Evolutionary conservation across 2,888 invertebrate genomes (phyloP), one percentile per base, ranked within the genome.

Genomic region (Trachelus tabidus): DNA sequence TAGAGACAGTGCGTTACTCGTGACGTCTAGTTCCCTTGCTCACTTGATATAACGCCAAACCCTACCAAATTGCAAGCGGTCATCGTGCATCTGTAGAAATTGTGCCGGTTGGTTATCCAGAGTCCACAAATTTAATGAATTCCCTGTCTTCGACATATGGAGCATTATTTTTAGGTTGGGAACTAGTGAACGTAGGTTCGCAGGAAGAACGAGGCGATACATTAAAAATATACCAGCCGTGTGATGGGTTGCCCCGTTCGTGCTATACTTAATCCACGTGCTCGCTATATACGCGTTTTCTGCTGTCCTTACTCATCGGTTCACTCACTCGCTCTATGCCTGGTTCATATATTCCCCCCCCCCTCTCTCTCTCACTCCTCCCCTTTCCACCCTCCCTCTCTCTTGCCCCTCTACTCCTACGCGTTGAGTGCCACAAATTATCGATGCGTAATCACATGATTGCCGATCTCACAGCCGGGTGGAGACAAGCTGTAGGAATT

Each of bases 201-300:
- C 11, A 31, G 31, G 71, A 71, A 71, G 71, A 71, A 11, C 34
- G 23, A 12, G 37, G 33, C 75, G 40, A 75, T 75, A 75, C 31
- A 68, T 75, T 75, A 68, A 75, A 75, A 75, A 75, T 75, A 75
- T 33, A 75, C 75, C 75, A 56, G 75, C 12, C 75, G 34, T 34
- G 35, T 4, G n/a, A 37, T 30, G 74, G 74, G 37, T 23, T 3
- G 34, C 74, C 74, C 11, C n/a, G 3, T 74, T 74, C 74, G n/a
- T 37, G 23, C 34, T 37, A 30, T 34, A 34, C 34, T 34, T 74
- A 37, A 30, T 31, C 74, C 34, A 74, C 34, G 33, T 71, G 71
- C 71, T 71, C 31, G 71, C 12, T 71, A 23, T 31, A 73, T 23
- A 71, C 33, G 12, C 31, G 31, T 31, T 11, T 71, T 56, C 56